Evolutionary conservation across 2,888 invertebrate species (phyloP), one percentile per base, ranked within the genome.

Genomic region (Isoperla grammatica): DNA sequence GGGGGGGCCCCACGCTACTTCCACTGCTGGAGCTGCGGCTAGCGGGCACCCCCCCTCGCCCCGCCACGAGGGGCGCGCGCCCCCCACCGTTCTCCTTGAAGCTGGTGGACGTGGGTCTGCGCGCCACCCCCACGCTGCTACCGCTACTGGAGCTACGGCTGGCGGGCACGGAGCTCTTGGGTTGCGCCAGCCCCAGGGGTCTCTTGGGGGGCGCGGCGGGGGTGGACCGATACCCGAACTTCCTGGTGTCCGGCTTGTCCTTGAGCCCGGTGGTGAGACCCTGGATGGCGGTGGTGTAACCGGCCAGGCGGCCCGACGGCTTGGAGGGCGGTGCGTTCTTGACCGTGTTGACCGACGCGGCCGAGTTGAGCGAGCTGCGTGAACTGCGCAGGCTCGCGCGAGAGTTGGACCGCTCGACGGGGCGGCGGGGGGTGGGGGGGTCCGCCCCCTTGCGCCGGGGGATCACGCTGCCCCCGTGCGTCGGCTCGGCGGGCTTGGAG

Each of bases 371-470:
- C 0, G 91, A 92, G 69, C 90, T 90, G 23, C 89, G 79, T 0
- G 92, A 92, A 69, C 91, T 90, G 20, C 89, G 81, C 13, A 92
- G 75, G 57, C 90, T 90, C 43, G 88, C 86, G 40, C 89, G 78
- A 0, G 91, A 91, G 13, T 86, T 83, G 4, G 88, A 90, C 40
- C 89, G 79, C 69, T 90, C 88, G 0, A 89, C 88, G 15, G 40
- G 65, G 65, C 37, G 66, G 56, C 61, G 61, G 60, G 45, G 61
- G 60, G 17, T 60, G 58, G 23, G 72, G 4, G 72, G 69, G 35
- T 74, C 74, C 11, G 71, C 70, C 48, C 69, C 70, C 4, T 75
- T 70, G 64, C 77, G 68, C 60, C 74, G 67, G 9, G 75, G 75
- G 20, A 75, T 73, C 3, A 74, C 68, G 62, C 73, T 73, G 64